phyloP scores from a whole-genome alignment of 2,888 invertebrate species.

The Dicyrtomina minuta region DNA sequence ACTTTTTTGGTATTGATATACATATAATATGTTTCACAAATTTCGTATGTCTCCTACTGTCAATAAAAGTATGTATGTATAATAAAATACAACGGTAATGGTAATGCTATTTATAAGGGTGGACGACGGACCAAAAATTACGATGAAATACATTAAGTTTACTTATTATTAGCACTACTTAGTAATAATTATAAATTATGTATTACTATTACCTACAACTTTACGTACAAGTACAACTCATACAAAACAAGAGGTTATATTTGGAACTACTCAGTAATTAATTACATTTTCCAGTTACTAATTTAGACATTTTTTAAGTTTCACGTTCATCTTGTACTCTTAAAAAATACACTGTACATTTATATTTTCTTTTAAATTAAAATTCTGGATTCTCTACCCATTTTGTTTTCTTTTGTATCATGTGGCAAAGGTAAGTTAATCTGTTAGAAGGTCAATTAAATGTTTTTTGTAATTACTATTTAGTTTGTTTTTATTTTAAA shows the following conservation, averaged over 20 bases:
- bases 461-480: not conserved
- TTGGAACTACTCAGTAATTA: not conserved
- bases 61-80: no score
- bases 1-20: no score
- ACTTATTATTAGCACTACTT: no score
- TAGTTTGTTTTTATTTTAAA: not conserved
- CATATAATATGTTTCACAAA: not conserved
- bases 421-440: no score
- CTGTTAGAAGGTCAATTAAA: conserved; percentile 3
- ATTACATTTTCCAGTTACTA: no score
- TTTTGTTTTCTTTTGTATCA: not conserved
- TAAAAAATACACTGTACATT: conserved; percentile 10
- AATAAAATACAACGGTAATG: no score
- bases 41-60: no score
- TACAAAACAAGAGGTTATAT: not conserved
- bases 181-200: not conserved
- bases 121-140: no score
- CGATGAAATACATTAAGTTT: not conserved
- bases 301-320: no score
- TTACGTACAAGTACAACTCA: conserved; percentile 18
- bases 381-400: not conserved
- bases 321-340: not conserved
- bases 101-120: no score
- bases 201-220: conserved; percentile 1
- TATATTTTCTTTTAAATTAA: not conserved